Conservation (phyloP, 2,888 invertebrate genomes). For the Ormia ochracea region DNA sequence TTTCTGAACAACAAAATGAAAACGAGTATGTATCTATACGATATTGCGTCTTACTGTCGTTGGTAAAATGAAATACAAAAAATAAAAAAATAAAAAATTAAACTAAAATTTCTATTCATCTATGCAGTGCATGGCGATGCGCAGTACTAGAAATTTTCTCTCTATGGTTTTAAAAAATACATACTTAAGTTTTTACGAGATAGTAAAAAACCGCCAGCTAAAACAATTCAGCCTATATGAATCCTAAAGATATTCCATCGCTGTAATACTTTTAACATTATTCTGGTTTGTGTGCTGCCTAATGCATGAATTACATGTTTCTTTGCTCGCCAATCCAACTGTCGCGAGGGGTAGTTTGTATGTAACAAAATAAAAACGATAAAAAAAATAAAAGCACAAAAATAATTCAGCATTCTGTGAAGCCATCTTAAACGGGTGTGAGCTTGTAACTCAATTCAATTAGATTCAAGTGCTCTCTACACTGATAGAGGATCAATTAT, state of each 20-base stretch:
- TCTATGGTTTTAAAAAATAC: neutral
- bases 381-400: neutral
- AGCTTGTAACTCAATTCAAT: conserved; percentile 19
- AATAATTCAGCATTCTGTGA: conserved; percentile 10
- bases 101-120: conserved; percentile 27
- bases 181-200: conserved; percentile 3
- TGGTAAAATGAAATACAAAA: conserved; percentile 27
- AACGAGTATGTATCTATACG: neutral
- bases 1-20: conserved; percentile 22
- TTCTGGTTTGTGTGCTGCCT: neutral
- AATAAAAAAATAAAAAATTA: neutral
- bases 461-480: neutral
- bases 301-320: conserved; percentile 8
- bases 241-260: conserved; percentile 27
- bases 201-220: conserved; percentile 2
- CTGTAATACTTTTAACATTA: neutral
- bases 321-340: neutral
- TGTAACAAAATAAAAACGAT: too few species aligned
- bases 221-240: conserved; percentile 25
- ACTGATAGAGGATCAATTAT: conserved; percentile 35
- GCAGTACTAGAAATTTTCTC: conserved; percentile 3
- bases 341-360: neutral
- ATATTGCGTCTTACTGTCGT: conserved; percentile 53
- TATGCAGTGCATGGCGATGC: conserved; percentile 7
- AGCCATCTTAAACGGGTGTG: conserved; percentile 43